phyloP scores from a whole-genome alignment of 1,140 invertebrate genomes.

The Rhynchophorus ferrugineus region DNA sequence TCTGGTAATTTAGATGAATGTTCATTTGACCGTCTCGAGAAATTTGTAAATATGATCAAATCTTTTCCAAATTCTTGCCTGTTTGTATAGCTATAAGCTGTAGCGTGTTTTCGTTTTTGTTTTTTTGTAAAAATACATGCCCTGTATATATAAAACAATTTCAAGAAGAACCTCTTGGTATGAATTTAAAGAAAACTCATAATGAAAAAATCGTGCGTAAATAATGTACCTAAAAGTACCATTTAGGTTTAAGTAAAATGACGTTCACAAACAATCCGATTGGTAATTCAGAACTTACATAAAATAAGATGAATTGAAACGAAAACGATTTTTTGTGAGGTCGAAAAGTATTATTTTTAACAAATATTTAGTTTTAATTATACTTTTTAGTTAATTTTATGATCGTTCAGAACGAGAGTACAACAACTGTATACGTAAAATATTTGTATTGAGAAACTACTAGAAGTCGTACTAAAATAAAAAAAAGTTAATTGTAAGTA shows the following conservation, averaged over 20 bases:
- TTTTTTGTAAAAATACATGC: constrained; percentile 10
- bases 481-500: no score
- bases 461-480: constrained; percentile 20
- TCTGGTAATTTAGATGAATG: no score
- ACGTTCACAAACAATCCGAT: no score
- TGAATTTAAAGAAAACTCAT: constrained; percentile 34
- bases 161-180: constrained; percentile 29
- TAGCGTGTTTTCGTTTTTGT: background rate
- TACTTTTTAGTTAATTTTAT: constrained; percentile 16
- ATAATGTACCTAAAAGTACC: constrained; percentile 29
- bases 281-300: no score
- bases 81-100: constrained; percentile 1
- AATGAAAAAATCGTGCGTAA: constrained; percentile 29
- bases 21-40: no score
- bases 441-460: background rate
- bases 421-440: constrained; percentile 42
- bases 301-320: no score
- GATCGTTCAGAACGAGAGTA: constrained; percentile 38
- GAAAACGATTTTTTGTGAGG: no score
- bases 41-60: no score
- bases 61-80: constrained; percentile 14
- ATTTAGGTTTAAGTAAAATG: background rate
- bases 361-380: constrained; percentile 10
- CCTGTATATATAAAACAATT: constrained; percentile 12
- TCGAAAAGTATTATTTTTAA: constrained; percentile 10